A percentile compares a stretch with the other conserved stretches of the same genome.
Conservation (phyloP, 2,113 vertebrate genomes). For the Hymenochirus boettgeri region DNA sequence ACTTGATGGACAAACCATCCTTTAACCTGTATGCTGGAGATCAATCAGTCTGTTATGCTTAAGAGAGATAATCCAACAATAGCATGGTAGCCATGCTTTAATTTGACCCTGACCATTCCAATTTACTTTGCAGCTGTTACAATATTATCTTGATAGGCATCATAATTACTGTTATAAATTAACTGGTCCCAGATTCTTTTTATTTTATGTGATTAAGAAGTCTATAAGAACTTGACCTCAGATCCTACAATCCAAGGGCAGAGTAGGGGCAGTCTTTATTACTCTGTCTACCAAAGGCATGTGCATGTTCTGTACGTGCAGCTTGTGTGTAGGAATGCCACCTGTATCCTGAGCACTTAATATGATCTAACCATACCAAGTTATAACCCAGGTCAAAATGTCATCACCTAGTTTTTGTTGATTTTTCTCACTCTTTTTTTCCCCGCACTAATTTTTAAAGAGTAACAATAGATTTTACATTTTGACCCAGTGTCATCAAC, state of each 20-base stretch:
- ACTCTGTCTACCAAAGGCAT: constrained; percentile 40
- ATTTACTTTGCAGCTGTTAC: background rate
- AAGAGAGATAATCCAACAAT: too few relatives aligned
- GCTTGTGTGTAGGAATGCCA: constrained; percentile 39
- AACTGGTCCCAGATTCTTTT: background rate
- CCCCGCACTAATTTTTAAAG: background rate
- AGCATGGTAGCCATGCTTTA: too few relatives aligned
- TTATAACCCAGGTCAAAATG: constrained; percentile 7
- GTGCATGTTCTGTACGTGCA: constrained; percentile 38
- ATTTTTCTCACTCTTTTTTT: background rate
- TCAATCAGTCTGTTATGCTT: background rate
- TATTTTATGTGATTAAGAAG: background rate
- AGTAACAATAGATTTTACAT: background rate
- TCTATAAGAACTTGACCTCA: constrained; percentile 25
- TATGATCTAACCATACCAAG: constrained; percentile 28
- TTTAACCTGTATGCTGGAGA: background rate
- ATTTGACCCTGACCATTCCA: too few relatives aligned
- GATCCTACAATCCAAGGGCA: constrained; percentile 21
- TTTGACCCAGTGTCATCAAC: constrained; percentile 21
- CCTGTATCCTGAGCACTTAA: constrained; percentile 24
- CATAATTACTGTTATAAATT: background rate
- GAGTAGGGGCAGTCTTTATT: constrained; percentile 30
- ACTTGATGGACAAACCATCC: background rate
- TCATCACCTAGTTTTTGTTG: background rate
- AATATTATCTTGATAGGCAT: background rate